Percentiles rank a stretch among this genome's conserved stretches.
Evolutionary conservation across 1,140 invertebrate genomes (phyloP).

Genomic region (Sycophaga agraensis): DNA sequence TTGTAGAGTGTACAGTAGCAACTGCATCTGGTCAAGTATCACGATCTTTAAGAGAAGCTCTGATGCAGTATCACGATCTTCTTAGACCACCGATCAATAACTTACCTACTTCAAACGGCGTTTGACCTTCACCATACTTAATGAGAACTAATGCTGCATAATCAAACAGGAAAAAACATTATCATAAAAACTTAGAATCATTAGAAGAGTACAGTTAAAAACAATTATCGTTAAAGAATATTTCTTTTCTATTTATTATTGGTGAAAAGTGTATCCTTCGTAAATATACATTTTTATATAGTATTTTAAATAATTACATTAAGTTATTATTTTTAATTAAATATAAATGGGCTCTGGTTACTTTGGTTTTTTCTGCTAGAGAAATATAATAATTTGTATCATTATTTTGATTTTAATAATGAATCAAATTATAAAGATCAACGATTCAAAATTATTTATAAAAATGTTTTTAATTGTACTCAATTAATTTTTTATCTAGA

Average conservation of each 20-base stretch:
- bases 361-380: background rate
- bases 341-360: background rate
- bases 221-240: background rate
- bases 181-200: too few relatives aligned
- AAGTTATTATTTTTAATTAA: background rate
- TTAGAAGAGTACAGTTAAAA: background rate
- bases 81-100: conserved; percentile 65
- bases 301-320: background rate
- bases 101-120: conserved; percentile 49
- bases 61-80: conserved; percentile 86
- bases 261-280: too few relatives aligned
- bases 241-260: background rate
- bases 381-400: background rate
- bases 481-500: background rate
- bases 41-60: conserved; percentile 79
- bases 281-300: too few relatives aligned
- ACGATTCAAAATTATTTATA: background rate
- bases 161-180: background rate
- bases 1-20: conserved; percentile 86
- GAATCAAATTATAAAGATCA: too few relatives aligned
- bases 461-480: conserved; percentile 3
- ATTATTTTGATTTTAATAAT: too few relatives aligned
- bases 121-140: conserved; percentile 48
- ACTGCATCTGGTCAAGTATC: conserved; percentile 75
- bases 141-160: conserved; percentile 29